Conservation (phyloP, 1,140 invertebrate genomes). For the Hyphantria cunea region DNA sequence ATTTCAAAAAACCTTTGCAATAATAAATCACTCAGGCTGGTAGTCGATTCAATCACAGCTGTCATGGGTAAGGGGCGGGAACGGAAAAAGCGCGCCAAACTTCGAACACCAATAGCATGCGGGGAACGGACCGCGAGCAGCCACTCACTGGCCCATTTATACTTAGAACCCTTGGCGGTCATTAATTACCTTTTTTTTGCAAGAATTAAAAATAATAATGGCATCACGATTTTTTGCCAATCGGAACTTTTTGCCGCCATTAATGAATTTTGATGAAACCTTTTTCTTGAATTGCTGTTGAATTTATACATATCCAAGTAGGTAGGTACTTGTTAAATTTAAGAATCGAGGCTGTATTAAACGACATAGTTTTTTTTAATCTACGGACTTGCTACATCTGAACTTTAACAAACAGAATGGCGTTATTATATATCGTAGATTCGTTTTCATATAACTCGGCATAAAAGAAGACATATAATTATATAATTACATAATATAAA, state of each 20-base stretch:
- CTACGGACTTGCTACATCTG: too few species aligned
- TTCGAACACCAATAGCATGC: conserved; percentile 73
- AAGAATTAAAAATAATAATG: conserved; percentile 35
- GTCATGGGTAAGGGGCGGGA: conserved; percentile 66
- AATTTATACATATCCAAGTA: too few species aligned
- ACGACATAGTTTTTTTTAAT: too few species aligned
- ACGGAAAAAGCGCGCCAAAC: conserved; percentile 76
- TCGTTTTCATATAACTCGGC: too few species aligned
- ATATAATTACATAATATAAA: too few species aligned
- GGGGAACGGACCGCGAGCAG: conserved; percentile 44
- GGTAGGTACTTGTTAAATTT: too few species aligned
- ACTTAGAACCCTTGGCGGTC: conserved; percentile 67
- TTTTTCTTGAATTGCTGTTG: conserved; percentile 15
- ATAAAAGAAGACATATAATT: too few species aligned
- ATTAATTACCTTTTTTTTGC: conserved; percentile 54
- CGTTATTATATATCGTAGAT: too few species aligned
- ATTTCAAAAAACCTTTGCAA: conserved; percentile 46
- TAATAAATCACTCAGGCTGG: conserved; percentile 73
- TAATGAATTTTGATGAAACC: conserved; percentile 14
- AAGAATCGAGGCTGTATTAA: too few species aligned
- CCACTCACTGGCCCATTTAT: conserved; percentile 68
- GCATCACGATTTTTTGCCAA: conserved; percentile 24
- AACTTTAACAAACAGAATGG: too few species aligned
- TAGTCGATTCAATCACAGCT: conserved; percentile 71
- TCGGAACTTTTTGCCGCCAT: conserved; percentile 12